A percentile compares a stretch with the other conserved stretches of the same genome.
Evolutionary conservation across 2,113 vertebrate genomes (phyloP).

Genomic region (Antechinus stuartii): DNA sequence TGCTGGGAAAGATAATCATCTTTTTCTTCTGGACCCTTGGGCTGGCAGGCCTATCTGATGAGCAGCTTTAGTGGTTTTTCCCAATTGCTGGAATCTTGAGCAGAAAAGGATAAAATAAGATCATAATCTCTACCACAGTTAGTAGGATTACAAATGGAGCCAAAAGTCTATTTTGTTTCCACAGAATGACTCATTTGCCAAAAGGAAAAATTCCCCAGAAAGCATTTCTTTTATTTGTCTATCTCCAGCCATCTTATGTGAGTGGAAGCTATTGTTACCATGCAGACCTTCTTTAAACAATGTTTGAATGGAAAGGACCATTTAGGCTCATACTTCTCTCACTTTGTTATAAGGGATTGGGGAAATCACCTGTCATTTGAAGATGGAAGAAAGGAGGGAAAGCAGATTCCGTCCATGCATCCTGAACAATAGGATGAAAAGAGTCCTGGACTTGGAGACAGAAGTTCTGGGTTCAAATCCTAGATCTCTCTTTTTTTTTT

Average conservation of each 20-base stretch:
- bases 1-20: slow-evolving; percentile 73
- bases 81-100: slow-evolving; percentile 49
- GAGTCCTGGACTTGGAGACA: not conserved
- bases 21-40: slow-evolving; percentile 53
- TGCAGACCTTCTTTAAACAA: not conserved
- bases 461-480: not conserved
- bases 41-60: slow-evolving; percentile 42
- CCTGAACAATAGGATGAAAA: not conserved
- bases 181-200: not conserved
- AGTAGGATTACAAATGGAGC: slow-evolving; percentile 11
- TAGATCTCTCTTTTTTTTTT: not conserved
- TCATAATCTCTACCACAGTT: slow-evolving; percentile 42
- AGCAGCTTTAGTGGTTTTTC: slow-evolving; percentile 70
- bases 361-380: not conserved
- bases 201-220: not conserved
- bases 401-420: not conserved
- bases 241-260: not conserved
- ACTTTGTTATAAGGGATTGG: not conserved
- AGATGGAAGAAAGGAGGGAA: not conserved
- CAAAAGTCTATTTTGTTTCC: slow-evolving; percentile 39
- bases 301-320: not conserved
- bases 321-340: not conserved
- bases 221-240: not conserved
- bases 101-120: slow-evolving; percentile 51
- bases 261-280: not conserved